Evolutionary conservation across 2,113 vertebrate species (phyloP), one percentile per base, ranked within the genome.

Genomic region (Phalacrocorax carbo): DNA sequence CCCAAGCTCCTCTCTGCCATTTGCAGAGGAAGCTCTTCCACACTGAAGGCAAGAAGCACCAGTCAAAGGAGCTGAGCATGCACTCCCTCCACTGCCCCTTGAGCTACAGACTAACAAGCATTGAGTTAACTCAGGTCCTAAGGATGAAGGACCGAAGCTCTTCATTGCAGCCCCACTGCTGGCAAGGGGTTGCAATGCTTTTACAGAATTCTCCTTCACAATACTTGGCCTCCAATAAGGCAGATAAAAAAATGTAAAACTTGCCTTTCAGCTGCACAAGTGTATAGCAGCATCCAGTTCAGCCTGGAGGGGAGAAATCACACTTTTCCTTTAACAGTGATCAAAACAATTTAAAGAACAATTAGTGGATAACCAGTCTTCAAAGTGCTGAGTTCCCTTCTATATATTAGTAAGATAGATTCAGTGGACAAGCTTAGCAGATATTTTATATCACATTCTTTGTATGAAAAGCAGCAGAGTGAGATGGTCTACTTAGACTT

Each of bases 1-100:
- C 27, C 21, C 1, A 1, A 5, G 30, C 21, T n/a, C 6, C 34
- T 34, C 11, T 62, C n/a, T 42, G 26, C 3, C 5, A 1, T 27
- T 58, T 66, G 36, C 30, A 83, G 36, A 68, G 16, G 30, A 64
- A 77, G 25, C 46, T 84, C 65, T 44, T 91, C 46, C 9, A 36
- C 22, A 55, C 11, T 19, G 21, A 71, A 64, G 29, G 30, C 36
- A 69, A 83, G 54, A 36, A 80, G 54, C 46, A 54, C 19, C n/a
- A 79, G 30, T 15, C 26, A 40, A 72, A 88, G 40, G 8, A 80
- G 34, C 1, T 48, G 23, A 61, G 10, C 12, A 11, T 27, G n/a
- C 25, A 71, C 32, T 61, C 25, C 49, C 3, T 54, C 19, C 38
- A 46, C 23, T 64, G 61, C 32, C 21, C 60, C 40, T 36, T 80